Conservation (phyloP, 1,140 invertebrate species). For the Riptortus pedestris region DNA sequence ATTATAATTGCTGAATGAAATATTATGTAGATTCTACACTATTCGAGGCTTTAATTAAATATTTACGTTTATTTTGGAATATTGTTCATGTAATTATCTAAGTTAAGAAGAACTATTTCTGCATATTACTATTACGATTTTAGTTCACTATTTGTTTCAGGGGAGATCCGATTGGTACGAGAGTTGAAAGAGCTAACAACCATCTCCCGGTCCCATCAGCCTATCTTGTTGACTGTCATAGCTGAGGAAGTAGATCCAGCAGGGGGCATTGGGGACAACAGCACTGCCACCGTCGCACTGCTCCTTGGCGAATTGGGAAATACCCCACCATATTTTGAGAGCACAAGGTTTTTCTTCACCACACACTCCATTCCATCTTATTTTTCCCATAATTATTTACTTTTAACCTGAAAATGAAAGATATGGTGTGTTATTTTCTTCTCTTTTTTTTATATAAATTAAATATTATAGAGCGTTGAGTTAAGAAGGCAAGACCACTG, state of each 20-base stretch:
- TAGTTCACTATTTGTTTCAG: no score
- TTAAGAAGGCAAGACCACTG: no score
- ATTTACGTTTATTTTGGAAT: no score
- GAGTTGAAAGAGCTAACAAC: slow-evolving; percentile 63
- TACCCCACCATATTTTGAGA: slow-evolving; percentile 65
- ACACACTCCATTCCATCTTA: not conserved
- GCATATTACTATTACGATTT: no score
- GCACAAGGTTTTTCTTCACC: slow-evolving; percentile 54
- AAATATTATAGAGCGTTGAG: no score
- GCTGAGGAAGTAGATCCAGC: slow-evolving; percentile 66
- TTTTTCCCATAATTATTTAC: not conserved
- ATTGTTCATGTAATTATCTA: no score
- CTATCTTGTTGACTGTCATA: slow-evolving; percentile 67
- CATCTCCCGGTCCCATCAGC: slow-evolving; percentile 62
- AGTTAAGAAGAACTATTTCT: no score
- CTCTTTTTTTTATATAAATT: no score
- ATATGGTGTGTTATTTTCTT: not conserved
- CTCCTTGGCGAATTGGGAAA: slow-evolving; percentile 63
- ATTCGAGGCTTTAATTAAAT: no score
- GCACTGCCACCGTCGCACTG: slow-evolving; percentile 64
- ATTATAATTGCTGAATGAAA: no score
- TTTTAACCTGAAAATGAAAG: not conserved
- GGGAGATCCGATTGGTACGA: slow-evolving; percentile 49
- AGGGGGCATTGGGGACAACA: slow-evolving; percentile 58
- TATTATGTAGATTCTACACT: no score